Evolutionary conservation across 2,113 vertebrate genomes (phyloP), one percentile per base, ranked within the genome.

Genomic region (Nothocercus nigrocapillus): DNA sequence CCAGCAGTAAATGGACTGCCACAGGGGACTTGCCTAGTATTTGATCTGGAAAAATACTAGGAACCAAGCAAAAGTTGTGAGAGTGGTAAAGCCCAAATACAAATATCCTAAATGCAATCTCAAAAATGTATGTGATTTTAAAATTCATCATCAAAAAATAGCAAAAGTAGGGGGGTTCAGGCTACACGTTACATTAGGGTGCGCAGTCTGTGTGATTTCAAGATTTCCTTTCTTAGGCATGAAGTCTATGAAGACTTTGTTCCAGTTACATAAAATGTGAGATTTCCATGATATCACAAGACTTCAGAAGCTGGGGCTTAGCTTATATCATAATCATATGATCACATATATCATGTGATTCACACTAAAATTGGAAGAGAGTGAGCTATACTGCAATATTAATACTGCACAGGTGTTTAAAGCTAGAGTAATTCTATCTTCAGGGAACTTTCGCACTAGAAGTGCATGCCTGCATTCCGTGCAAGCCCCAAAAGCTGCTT

Each of bases 1-100:
- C 6, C 17, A 42, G 32, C 0, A 3, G 13, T 40, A 25, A 2
- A 2, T 1, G 0, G 0, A 13, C 61, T 58, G 13, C 21, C 36
- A 0, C 3, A 27, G 58, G 54, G 94, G 91, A 53, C 21, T 32
- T 45, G 11, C 19, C 38, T 38, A 28, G 19, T 42, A 76, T 22
- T 36, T 68, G 34, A 68, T 28, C 21, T 58, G 72, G 42, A 54
- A 75, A 75, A 58, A 64, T 85, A 56, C 66, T 91, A 11, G 25
- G n/a, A 64, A 28, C 30, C 30, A 63, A 81, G n/a, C 6, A 75
- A 40, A 58, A 40, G 21, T 9, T 51, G 38, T 61, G 38, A 73
- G 8, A 0, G 0, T 36, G 34, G 87, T 53, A 32, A 82, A 77
- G 20, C 13, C 19, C 30, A 47, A 79, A 53, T 66, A 66, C 24